phyloP scores from a whole-genome alignment of 2,888 invertebrate genomes.

The Apodemia duryi region DNA sequence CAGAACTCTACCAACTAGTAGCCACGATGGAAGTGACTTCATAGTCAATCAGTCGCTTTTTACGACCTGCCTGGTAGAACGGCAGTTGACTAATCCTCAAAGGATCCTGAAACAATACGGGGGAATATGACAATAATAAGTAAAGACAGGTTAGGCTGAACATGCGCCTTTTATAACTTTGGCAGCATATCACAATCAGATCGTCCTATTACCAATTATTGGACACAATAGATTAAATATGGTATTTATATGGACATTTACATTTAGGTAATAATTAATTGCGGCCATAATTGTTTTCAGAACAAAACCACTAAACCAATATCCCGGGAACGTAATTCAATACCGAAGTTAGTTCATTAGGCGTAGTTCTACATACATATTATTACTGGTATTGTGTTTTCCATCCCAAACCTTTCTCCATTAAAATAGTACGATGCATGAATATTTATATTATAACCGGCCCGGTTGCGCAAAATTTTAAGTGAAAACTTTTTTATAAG shows the following conservation, averaged over 20 bases:
- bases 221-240: not conserved
- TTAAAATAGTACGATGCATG: constrained; percentile 8
- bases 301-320: constrained; percentile 11
- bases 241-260: not conserved
- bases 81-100: too few species aligned
- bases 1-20: too few species aligned
- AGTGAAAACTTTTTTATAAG: too few species aligned
- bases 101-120: too few species aligned
- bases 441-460: not conserved
- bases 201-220: not conserved
- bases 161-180: too few species aligned
- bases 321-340: not conserved
- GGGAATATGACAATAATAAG: too few species aligned
- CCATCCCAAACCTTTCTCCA: not conserved
- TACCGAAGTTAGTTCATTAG: constrained; percentile 10
- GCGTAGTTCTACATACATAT: not conserved
- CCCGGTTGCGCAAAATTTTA: too few species aligned
- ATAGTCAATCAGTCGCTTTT: too few species aligned
- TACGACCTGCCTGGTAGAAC: too few species aligned
- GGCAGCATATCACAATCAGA: too few species aligned
- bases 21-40: too few species aligned
- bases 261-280: constrained; percentile 13
- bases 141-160: too few species aligned
- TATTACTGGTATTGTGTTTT: not conserved
- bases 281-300: constrained; percentile 7